Evolutionary conservation across 1,140 invertebrate genomes (phyloP).

Genomic region (Aphaenogaster ashmeadi): DNA sequence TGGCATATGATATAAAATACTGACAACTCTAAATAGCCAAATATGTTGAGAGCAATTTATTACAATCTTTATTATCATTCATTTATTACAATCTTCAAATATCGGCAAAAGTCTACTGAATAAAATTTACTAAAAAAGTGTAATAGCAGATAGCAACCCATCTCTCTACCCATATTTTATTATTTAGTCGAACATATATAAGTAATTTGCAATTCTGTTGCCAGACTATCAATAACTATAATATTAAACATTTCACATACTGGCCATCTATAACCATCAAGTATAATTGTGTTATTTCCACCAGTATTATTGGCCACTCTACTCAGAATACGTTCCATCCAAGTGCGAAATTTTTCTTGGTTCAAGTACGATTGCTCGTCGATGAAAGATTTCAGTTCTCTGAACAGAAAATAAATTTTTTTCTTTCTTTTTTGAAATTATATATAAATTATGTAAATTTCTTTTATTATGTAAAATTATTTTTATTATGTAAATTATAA

Average conservation of each 20-base stretch:
- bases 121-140: too few species aligned
- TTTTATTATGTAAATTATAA: too few species aligned
- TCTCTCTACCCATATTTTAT: too few species aligned
- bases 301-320: constrained; percentile 78
- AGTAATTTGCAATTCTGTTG: not conserved
- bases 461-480: too few species aligned
- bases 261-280: not conserved
- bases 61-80: not conserved
- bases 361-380: constrained; percentile 82
- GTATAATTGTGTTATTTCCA: not conserved
- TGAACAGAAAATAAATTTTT: constrained; percentile 49
- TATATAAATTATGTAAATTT: too few species aligned
- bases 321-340: constrained; percentile 84
- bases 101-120: too few species aligned
- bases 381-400: constrained; percentile 83
- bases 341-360: constrained; percentile 84
- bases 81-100: too few species aligned
- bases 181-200: too few species aligned
- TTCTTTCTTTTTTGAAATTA: not conserved
- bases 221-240: not conserved
- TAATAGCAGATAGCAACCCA: too few species aligned
- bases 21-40: not conserved
- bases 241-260: not conserved
- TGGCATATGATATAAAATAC: not conserved
- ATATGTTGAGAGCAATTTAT: not conserved